phyloP scores from a whole-genome alignment of 2,113 vertebrate genomes.

The Theristicus caerulescens region DNA sequence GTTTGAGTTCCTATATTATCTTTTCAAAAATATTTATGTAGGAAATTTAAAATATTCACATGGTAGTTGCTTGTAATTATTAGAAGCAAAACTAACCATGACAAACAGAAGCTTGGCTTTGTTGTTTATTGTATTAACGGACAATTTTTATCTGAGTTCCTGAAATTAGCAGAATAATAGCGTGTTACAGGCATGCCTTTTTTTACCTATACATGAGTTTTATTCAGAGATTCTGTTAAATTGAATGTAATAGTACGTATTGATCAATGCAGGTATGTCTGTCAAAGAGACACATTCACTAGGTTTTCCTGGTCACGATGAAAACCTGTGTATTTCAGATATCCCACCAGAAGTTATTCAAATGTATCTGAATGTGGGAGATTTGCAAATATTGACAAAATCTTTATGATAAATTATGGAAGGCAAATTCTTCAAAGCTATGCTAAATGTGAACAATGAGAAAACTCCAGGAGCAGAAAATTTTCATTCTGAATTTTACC shows the following conservation, averaged over 20 bases:
- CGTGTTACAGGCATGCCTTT: neutral
- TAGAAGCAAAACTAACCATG: neutral
- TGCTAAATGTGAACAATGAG: neutral
- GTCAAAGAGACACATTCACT: neutral
- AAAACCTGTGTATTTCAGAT: neutral
- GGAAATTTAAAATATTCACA: neutral
- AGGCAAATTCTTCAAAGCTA: neutral
- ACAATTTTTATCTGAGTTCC: neutral
- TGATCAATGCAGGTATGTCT: neutral
- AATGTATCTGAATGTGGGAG: fast-evolving
- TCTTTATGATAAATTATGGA: neutral
- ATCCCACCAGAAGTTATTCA: neutral
- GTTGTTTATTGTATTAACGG: neutral
- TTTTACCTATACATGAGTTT: neutral
- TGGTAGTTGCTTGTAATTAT: neutral
- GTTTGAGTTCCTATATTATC: neutral
- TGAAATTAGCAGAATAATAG: neutral
- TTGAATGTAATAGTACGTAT: neutral
- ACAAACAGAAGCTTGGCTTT: neutral
- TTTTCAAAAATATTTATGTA: neutral
- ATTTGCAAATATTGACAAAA: neutral
- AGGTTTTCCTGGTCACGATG: neutral
- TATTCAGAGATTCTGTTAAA: neutral
- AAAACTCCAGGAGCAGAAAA: neutral
- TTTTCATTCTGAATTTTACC: neutral